Conservation (phyloP, 2,888 invertebrate species). For the Portevinia maculata region DNA sequence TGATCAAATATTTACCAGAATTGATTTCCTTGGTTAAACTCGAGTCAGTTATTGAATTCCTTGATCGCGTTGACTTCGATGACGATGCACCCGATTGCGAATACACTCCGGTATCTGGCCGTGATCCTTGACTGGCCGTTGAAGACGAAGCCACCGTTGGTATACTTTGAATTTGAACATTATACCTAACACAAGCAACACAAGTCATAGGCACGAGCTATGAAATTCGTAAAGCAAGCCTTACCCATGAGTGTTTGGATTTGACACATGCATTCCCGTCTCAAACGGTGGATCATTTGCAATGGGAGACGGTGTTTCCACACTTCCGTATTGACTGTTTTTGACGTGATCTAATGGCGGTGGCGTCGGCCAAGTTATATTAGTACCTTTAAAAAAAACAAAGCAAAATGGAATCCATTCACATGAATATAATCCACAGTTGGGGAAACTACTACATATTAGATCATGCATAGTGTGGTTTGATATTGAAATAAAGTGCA, state of each 20-base stretch:
- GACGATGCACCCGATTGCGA: constrained; percentile 78
- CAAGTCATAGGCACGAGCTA: constrained; percentile 16
- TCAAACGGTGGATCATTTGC: constrained; percentile 81
- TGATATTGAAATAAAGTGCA: constrained; percentile 73
- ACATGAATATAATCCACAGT: constrained; percentile 10
- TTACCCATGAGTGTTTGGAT: constrained; percentile 83
- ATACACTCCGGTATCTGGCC: constrained; percentile 79
- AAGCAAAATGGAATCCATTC: constrained; percentile 30
- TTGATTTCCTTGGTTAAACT: constrained; percentile 84
- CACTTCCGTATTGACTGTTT: constrained; percentile 81
- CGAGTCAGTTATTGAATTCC: constrained; percentile 78
- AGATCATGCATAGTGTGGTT: constrained; percentile 71
- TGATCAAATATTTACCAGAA: constrained; percentile 81
- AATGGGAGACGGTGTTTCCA: constrained; percentile 82
- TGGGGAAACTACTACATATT: neutral
- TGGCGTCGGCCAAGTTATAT: constrained; percentile 81
- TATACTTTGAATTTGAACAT: constrained; percentile 82
- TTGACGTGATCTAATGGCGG: constrained; percentile 81
- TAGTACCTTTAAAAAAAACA: constrained; percentile 78
- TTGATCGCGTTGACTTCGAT: constrained; percentile 81
- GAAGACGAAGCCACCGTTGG: constrained; percentile 79
- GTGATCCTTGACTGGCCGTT: constrained; percentile 79
- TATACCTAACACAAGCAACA: constrained; percentile 77
- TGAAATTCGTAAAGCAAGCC: constrained; percentile 22
- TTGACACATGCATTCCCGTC: constrained; percentile 79